These are phyloP conservation scores for Romanogobio albipinnatus DNA, from an alignment of 2,113 vertebrate species.

Conservation along the genomic window DNA sequence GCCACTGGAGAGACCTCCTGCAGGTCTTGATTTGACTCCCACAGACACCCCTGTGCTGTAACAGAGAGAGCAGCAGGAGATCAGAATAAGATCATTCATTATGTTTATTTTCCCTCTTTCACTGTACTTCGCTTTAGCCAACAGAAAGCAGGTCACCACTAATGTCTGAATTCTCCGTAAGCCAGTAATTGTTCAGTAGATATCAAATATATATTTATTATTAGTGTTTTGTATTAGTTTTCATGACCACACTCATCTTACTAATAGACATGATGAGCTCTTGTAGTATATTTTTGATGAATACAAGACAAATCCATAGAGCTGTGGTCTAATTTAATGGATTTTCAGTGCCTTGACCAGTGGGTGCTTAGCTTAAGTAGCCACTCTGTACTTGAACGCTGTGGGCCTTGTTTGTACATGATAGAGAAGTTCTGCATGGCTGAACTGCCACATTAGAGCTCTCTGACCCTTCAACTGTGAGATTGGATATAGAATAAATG, in stretches of 20 bases:
- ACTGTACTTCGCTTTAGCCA: background rate
- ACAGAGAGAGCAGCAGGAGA: constrained; percentile 25
- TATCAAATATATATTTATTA: background rate
- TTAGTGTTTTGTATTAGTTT: background rate
- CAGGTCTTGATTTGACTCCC: constrained; percentile 62
- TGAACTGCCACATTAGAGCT: constrained; percentile 2
- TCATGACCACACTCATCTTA: background rate
- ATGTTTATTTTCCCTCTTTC: background rate
- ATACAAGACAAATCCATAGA: constrained; percentile 26
- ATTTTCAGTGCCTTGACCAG: background rate
- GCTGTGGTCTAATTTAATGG: constrained; percentile 15
- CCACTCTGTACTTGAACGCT: constrained; percentile 19
- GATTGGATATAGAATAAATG: constrained; percentile 12
- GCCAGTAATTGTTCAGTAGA: background rate
- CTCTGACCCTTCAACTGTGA: background rate
- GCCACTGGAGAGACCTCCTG: constrained; percentile 67
- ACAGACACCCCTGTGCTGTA: background rate
- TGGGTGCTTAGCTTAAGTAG: background rate
- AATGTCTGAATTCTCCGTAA: background rate
- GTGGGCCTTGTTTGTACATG: constrained; percentile 18
- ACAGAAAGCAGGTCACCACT: background rate
- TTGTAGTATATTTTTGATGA: constrained; percentile 19
- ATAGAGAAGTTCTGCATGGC: constrained; percentile 23
- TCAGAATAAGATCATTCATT: background rate
- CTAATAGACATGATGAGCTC: background rate